phyloP scores from a whole-genome alignment of 2,113 vertebrate species.

The Emydocephalus ijimae region DNA sequence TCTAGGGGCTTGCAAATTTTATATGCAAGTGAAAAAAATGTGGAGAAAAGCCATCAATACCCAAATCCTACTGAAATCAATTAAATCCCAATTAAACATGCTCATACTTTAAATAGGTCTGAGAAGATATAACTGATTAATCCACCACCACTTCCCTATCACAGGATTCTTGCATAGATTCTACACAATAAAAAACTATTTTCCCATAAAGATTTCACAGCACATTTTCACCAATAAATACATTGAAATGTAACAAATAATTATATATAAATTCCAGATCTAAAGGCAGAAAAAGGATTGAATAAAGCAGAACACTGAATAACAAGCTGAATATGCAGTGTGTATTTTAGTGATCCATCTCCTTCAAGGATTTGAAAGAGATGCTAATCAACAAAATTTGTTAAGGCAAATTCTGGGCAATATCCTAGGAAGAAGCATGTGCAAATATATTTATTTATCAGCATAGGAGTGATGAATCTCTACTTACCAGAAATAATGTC shows the following conservation, averaged over 20 bases:
- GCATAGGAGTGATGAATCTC: not conserved
- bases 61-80: not conserved
- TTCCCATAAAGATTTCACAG: not conserved
- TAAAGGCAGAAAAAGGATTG: not conserved
- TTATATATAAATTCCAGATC: not conserved
- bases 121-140: not conserved
- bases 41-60: not conserved
- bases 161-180: not conserved
- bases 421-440: not conserved
- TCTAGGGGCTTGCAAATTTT: not conserved
- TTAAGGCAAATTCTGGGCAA: not conserved
- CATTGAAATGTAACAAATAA: not conserved
- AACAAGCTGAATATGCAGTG: not conserved
- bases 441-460: not conserved
- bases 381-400: not conserved
- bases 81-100: not conserved
- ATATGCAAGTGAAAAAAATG: not conserved
- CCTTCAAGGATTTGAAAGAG: not conserved
- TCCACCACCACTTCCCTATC: not conserved
- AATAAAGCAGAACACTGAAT: not conserved
- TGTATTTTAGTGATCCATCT: not conserved
- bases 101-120: too few species aligned
- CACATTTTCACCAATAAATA: not conserved
- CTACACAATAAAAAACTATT: not conserved
- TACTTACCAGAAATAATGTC: constrained; percentile 90